Evolutionary conservation across 2,113 vertebrate species (phyloP).

Genomic region (Lamprotornis superbus): DNA sequence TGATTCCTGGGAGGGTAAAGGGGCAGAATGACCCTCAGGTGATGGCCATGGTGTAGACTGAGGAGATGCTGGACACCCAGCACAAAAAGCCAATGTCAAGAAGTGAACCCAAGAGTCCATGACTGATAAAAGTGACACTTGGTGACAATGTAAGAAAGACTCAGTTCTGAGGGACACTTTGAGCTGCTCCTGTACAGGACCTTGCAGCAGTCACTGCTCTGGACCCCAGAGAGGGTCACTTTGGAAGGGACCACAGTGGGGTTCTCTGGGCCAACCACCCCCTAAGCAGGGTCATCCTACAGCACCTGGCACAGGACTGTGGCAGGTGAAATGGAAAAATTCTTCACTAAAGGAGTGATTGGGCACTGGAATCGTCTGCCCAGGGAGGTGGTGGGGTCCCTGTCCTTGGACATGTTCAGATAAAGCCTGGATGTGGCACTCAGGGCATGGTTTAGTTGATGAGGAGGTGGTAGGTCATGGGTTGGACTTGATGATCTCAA

Average conservation of each 20-base stretch:
- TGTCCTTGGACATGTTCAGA: no score
- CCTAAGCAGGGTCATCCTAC: accelerated
- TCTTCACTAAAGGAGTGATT: no score
- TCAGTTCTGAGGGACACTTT: not conserved
- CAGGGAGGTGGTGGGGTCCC: no score
- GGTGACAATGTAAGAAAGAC: not conserved
- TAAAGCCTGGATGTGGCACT: no score
- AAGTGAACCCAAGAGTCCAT: not conserved
- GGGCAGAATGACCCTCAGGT: accelerated
- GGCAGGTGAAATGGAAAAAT: no score
- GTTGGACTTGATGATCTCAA: no score
- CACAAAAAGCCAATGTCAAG: not conserved
- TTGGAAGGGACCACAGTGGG: not conserved
- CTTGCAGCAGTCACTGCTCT: not conserved
- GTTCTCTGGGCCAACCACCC: not conserved
- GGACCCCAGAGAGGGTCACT: not conserved
- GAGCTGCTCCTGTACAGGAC: not conserved
- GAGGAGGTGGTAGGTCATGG: no score
- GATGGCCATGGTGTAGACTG: not conserved
- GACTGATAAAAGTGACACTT: not conserved
- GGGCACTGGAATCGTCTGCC: no score
- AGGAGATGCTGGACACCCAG: not conserved
- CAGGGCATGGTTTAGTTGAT: no score
- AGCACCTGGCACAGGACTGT: not conserved
- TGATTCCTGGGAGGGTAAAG: not conserved